Conservation (phyloP, 2,797 vertebrate genomes). For the Cossypha caffra region DNA sequence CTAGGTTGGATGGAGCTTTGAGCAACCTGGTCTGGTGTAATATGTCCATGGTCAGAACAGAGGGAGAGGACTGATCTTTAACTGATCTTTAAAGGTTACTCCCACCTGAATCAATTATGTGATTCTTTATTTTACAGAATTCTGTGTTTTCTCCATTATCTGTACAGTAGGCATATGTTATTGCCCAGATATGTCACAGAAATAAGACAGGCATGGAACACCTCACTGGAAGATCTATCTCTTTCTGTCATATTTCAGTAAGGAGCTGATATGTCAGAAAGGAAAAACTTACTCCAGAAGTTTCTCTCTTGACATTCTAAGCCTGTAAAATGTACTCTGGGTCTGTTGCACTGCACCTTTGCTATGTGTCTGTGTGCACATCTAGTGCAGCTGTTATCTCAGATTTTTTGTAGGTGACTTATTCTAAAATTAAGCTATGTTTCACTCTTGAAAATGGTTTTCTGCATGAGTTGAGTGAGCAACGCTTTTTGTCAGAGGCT, state of each 20-base stretch:
- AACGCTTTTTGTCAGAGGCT: background rate
- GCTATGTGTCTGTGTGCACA: background rate
- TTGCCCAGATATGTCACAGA: background rate
- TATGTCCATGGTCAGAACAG: background rate
- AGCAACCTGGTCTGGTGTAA: background rate
- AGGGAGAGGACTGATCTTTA: background rate
- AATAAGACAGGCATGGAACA: background rate
- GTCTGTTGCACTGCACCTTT: background rate
- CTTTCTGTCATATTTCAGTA: background rate
- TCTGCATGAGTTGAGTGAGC: background rate
- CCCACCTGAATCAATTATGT: rapidly evolving
- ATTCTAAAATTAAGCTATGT: background rate
- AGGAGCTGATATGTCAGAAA: background rate
- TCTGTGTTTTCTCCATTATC: background rate
- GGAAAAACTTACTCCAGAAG: background rate
- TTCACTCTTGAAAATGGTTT: background rate
- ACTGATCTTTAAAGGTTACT: background rate
- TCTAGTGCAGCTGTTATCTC: background rate
- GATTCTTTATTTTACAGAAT: background rate
- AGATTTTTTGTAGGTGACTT: background rate
- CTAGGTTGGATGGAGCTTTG: background rate
- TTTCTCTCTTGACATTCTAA: background rate
- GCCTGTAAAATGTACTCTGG: background rate
- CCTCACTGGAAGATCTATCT: background rate
- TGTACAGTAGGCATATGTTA: background rate